These are phyloP conservation scores for Gobiocypris rarus DNA, from an alignment of 2,113 vertebrate genomes.

Conservation along the genomic window DNA sequence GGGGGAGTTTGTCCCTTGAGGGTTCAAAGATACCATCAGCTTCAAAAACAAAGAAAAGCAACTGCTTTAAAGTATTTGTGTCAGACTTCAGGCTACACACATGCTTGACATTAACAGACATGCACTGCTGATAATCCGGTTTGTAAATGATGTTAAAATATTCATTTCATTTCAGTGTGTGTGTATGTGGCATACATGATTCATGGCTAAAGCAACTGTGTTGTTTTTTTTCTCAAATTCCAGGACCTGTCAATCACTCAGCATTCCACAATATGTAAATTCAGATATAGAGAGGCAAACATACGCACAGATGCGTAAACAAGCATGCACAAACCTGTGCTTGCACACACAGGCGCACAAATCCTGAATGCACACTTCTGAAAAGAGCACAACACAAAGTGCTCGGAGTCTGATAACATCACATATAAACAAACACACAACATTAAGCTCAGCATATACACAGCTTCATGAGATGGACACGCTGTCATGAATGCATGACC, in stretches of 20 bases:
- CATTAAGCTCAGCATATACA: background rate
- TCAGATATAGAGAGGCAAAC: background rate
- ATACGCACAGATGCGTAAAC: slow-evolving; percentile 1
- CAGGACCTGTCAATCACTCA: slow-evolving; percentile 20
- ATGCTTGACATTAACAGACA: background rate
- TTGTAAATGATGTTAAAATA: background rate
- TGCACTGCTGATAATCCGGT: background rate
- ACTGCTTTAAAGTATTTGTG: slow-evolving; percentile 12
- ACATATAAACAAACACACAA: slow-evolving; percentile 9
- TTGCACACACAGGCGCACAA: background rate
- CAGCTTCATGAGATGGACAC: background rate
- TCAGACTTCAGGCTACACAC: background rate
- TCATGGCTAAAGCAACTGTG: background rate
- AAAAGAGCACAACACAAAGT: background rate
- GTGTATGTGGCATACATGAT: background rate
- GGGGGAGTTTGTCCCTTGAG: slow-evolving; percentile 12
- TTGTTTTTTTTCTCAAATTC: slow-evolving; percentile 6
- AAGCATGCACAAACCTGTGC: slow-evolving; percentile 16
- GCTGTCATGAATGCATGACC: background rate
- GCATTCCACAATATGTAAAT: slow-evolving; percentile 12
- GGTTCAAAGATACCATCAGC: slow-evolving; percentile 18
- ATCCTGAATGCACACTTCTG: background rate
- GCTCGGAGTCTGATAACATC: background rate
- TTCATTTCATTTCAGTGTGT: background rate
- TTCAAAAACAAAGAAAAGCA: slow-evolving; percentile 3